Percentiles rank a stretch among this genome's conserved stretches.
Conservation (phyloP, 2,113 vertebrate genomes). For the Brachyistius frenatus region DNA sequence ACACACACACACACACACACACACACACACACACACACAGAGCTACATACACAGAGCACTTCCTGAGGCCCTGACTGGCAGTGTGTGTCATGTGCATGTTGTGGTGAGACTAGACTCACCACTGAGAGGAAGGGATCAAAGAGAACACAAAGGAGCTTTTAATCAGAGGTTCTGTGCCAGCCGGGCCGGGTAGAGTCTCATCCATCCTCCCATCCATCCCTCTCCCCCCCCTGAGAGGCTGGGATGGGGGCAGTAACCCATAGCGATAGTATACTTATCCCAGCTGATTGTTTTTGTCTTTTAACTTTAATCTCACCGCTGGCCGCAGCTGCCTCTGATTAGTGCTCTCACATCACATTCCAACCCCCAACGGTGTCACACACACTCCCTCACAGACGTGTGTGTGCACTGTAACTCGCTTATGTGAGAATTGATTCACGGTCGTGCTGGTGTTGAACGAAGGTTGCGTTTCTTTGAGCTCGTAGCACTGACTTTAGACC, state of each 20-base stretch:
- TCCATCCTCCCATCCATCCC: slow-evolving; percentile 54
- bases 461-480: not conserved
- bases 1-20: too few species aligned
- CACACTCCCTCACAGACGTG: slow-evolving; percentile 13
- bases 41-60: not conserved
- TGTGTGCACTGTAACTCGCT: not conserved
- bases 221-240: slow-evolving; percentile 45
- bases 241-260: slow-evolving; percentile 84
- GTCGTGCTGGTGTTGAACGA: not conserved
- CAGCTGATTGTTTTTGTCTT: slow-evolving; percentile 84
- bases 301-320: slow-evolving; percentile 85
- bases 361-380: slow-evolving; percentile 58
- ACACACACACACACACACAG: not conserved
- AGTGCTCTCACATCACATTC: slow-evolving; percentile 82
- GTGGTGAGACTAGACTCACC: slow-evolving; percentile 70
- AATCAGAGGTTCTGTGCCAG: slow-evolving; percentile 78
- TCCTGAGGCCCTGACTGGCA: slow-evolving; percentile 51
- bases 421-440: slow-evolving; percentile 7
- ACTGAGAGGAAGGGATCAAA: slow-evolving; percentile 77
- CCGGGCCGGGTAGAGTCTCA: slow-evolving; percentile 71
- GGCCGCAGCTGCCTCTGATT: slow-evolving; percentile 89
- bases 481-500: too few species aligned
- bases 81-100: slow-evolving; percentile 63
- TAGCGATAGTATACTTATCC: slow-evolving; percentile 84
- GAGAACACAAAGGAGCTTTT: slow-evolving; percentile 71